phyloP scores from a whole-genome alignment of 2,888 invertebrate genomes.

The Tridacna crocea region DNA sequence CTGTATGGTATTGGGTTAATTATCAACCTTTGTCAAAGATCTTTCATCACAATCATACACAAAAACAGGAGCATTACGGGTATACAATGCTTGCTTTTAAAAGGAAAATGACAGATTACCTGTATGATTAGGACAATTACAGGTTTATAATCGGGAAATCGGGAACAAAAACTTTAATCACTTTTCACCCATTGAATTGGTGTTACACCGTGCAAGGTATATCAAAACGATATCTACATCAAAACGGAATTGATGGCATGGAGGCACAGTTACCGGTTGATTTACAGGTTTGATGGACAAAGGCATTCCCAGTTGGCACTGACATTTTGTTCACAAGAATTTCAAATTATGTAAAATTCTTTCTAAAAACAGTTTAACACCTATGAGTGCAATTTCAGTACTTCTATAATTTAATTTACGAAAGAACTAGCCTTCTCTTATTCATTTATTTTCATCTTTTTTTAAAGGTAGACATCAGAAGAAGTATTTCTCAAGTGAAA shows the following conservation, averaged over 20 bases:
- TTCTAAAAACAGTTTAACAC: too few species aligned
- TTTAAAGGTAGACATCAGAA: too few species aligned
- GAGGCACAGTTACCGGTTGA: neutral
- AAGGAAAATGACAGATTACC: constrained; percentile 18
- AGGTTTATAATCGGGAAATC: constrained; percentile 19
- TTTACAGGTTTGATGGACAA: neutral
- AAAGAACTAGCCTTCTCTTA: too few species aligned
- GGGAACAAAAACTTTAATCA: constrained; percentile 15
- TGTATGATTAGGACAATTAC: constrained; percentile 26
- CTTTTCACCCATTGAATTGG: constrained; percentile 14
- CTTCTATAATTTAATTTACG: too few species aligned
- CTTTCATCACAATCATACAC: neutral
- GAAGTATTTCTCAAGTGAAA: too few species aligned
- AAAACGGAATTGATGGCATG: neutral
- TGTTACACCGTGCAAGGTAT: neutral
- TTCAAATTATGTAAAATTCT: too few species aligned
- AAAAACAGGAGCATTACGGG: neutral
- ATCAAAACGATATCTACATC: constrained; percentile 2
- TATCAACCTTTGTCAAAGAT: too few species aligned
- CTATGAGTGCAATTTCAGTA: too few species aligned
- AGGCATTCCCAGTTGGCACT: neutral
- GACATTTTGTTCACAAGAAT: too few species aligned
- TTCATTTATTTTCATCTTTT: too few species aligned
- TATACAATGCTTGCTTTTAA: neutral
- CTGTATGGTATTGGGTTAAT: too few species aligned